A percentile compares a stretch with the other conserved stretches of the same genome.
Evolutionary conservation across 2,113 vertebrate species (phyloP).

Genomic region (Pedionomus torquatus): DNA sequence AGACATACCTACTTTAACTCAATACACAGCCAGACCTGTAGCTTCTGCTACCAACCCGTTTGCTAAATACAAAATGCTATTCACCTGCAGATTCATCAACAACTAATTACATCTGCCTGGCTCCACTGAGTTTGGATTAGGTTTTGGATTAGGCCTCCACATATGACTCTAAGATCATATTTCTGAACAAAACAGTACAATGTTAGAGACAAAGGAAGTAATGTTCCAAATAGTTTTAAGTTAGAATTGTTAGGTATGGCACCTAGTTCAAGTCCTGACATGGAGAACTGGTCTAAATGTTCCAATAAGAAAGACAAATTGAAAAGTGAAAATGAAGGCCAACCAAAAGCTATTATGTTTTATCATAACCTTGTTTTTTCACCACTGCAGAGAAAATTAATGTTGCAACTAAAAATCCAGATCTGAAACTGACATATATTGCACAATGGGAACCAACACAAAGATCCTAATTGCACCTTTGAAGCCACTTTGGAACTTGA

Average conservation of each 20-base stretch:
- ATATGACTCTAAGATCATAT: rapidly evolving
- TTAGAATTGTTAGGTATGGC: background rate
- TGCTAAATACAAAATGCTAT: background rate
- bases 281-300: background rate
- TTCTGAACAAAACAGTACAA: background rate
- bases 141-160: background rate
- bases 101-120: background rate
- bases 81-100: background rate
- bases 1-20: background rate
- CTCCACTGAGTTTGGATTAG: background rate
- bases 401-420: background rate
- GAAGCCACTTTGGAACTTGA: background rate
- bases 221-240: background rate
- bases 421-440: background rate
- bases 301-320: background rate
- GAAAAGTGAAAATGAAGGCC: background rate
- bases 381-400: background rate
- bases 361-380: background rate
- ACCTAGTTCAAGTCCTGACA: background rate
- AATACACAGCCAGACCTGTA: background rate
- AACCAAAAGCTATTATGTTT: background rate
- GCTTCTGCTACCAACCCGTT: background rate
- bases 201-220: background rate
- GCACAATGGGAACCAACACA: background rate
- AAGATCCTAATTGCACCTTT: background rate